Conservation (phyloP, 2,888 invertebrate species). For the Macrosoma leucophasiata region DNA sequence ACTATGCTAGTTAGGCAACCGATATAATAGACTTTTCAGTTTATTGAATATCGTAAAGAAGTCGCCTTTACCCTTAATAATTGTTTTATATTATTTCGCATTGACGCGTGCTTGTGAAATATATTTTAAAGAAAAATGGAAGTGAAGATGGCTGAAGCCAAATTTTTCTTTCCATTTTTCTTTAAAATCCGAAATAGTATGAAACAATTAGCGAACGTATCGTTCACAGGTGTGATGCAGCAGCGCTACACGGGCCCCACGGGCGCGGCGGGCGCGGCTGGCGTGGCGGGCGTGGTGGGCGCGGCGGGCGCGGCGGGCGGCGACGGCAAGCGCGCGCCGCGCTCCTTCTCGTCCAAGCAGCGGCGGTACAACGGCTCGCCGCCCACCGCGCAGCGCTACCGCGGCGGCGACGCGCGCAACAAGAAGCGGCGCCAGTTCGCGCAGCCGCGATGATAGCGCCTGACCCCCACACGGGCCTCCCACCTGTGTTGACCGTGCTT, state of each 20-base stretch:
- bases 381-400: constrained; percentile 23
- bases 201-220: too few relatives aligned
- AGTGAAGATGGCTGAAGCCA: too few relatives aligned
- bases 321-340: constrained; percentile 27
- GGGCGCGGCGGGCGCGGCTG: constrained; percentile 14
- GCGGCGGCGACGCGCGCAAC: constrained; percentile 30
- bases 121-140: too few relatives aligned
- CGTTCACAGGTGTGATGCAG: constrained; percentile 48
- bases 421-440: constrained; percentile 46
- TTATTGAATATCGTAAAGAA: too few relatives aligned
- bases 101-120: too few relatives aligned
- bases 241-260: constrained; percentile 42
- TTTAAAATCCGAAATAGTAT: too few relatives aligned
- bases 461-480: constrained; percentile 11
- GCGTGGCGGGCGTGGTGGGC: constrained; percentile 26
- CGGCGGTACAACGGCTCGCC: constrained; percentile 39
- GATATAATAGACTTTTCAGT: too few relatives aligned
- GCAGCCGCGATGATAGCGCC: constrained; percentile 41
- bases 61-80: too few relatives aligned
- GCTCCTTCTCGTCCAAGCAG: constrained; percentile 42
- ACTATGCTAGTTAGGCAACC: too few relatives aligned
- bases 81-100: too few relatives aligned
- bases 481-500: too few relatives aligned
- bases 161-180: too few relatives aligned
- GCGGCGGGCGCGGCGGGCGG: constrained; percentile 20